Evolutionary conservation across 2,888 invertebrate species (phyloP).

Genomic region (Oasisia sp.): DNA sequence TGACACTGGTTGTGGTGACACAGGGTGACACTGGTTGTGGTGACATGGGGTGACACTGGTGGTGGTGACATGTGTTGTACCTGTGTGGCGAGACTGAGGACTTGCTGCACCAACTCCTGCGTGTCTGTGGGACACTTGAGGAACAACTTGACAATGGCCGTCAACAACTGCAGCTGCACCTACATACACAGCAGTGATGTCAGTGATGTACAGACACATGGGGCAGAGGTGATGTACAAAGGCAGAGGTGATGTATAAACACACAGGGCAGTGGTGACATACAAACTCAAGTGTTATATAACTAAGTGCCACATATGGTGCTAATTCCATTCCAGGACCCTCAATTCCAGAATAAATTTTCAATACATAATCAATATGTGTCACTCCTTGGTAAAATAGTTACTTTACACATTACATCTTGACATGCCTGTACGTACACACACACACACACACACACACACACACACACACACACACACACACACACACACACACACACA

Average conservation of each 20-base stretch:
- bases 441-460: no score
- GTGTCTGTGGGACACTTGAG: conserved; percentile 97
- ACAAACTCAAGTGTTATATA: no score
- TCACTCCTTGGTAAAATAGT: no score
- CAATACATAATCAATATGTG: no score
- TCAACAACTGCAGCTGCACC: conserved; percentile 90
- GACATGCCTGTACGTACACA: no score
- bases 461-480: no score
- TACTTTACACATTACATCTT: no score
- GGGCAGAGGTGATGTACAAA: neutral
- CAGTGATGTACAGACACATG: neutral
- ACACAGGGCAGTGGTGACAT: no score
- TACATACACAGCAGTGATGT: conserved; percentile 22
- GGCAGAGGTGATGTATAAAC: no score
- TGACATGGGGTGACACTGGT: neutral
- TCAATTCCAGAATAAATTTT: no score
- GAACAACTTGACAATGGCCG: conserved; percentile 98
- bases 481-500: neutral
- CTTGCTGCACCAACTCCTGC: conserved; percentile 96
- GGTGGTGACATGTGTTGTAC: conserved; percentile 20
- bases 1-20: neutral
- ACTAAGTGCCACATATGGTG: no score
- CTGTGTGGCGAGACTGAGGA: conserved; percentile 69
- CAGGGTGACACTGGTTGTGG: neutral
- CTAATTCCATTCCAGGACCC: no score